phyloP scores from a whole-genome alignment of 1,140 invertebrate genomes.

The Drosophila sp. region DNA sequence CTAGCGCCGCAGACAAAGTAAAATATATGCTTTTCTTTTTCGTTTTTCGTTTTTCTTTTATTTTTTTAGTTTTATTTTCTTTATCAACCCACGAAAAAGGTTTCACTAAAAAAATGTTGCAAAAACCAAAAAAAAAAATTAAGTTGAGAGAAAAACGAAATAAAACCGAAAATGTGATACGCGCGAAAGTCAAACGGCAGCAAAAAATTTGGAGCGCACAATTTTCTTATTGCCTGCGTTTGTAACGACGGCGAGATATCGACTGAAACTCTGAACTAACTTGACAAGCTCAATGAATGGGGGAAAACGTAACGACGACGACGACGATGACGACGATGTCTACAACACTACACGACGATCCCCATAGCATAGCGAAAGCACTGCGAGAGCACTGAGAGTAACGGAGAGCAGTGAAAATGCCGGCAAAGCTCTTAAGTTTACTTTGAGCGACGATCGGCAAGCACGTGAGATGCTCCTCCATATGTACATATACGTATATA shows the following conservation, averaged over 20 bases:
- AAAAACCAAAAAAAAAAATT: conserved; percentile 21
- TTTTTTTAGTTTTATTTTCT: background rate
- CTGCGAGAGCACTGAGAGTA: background rate
- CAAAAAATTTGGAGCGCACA: conserved; percentile 32
- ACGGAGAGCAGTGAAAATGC: conserved; percentile 1
- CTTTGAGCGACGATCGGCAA: background rate
- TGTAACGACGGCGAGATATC: conserved; percentile 38
- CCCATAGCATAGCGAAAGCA: background rate
- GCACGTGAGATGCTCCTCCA: background rate
- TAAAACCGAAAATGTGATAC: conserved; percentile 3
- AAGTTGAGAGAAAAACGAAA: conserved; percentile 3
- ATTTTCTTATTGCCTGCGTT: conserved; percentile 29
- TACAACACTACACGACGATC: background rate
- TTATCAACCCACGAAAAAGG: conserved; percentile 30
- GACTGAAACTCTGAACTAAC: conserved; percentile 29
- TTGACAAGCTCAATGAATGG: conserved; percentile 29
- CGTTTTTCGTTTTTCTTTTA: background rate
- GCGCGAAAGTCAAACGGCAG: background rate
- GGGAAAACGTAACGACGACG: conserved; percentile 20
- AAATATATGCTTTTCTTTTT: background rate
- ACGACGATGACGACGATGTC: conserved; percentile 4
- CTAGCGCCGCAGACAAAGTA: background rate
- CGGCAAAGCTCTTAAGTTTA: conserved; percentile 9
- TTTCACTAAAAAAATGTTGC: conserved; percentile 3
- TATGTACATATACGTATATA: too few relatives aligned